A percentile compares a stretch with the other conserved stretches of the same genome.
Evolutionary conservation across 2,888 invertebrate species (phyloP).

Genomic region (Polyommatus iphigenia): DNA sequence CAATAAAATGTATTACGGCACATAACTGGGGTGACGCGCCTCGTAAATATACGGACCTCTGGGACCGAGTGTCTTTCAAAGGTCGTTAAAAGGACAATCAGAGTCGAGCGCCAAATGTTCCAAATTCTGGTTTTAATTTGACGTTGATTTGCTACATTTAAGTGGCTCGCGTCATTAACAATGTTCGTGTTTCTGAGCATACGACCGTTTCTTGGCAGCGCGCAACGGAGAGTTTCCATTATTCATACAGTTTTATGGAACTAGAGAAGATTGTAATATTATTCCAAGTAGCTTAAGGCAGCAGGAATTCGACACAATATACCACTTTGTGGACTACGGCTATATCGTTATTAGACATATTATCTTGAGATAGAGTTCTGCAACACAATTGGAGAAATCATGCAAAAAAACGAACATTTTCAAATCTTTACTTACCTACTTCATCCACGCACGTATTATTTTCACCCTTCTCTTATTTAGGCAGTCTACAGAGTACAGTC

Average conservation of each 20-base stretch:
- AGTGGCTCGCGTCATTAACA: not conserved
- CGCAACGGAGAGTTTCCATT: not conserved
- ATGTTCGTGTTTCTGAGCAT: not conserved
- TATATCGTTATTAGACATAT: not conserved
- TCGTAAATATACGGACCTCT: slow-evolving; percentile 28
- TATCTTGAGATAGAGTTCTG: not conserved
- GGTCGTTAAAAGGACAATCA: slow-evolving; percentile 25
- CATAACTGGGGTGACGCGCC: slow-evolving; percentile 28
- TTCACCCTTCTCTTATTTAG: not conserved
- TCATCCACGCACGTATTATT: not conserved
- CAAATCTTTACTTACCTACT: too few relatives aligned
- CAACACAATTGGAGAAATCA: not conserved
- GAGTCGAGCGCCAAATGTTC: slow-evolving; percentile 5
- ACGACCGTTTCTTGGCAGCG: slow-evolving; percentile 4
- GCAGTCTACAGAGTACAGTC: not conserved
- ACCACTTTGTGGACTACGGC: not conserved
- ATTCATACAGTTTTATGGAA: not conserved
- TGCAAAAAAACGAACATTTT: too few relatives aligned
- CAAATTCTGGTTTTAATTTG: slow-evolving; percentile 6
- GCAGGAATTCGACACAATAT: not conserved
- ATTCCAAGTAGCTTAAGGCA: not conserved
- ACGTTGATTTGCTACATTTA: slow-evolving; percentile 19
- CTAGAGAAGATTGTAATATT: not conserved
- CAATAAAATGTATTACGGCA: slow-evolving; percentile 36
- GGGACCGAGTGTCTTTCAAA: slow-evolving; percentile 14